Conservation (phyloP, 2,113 vertebrate genomes). For the Acrocephalus kingi region DNA sequence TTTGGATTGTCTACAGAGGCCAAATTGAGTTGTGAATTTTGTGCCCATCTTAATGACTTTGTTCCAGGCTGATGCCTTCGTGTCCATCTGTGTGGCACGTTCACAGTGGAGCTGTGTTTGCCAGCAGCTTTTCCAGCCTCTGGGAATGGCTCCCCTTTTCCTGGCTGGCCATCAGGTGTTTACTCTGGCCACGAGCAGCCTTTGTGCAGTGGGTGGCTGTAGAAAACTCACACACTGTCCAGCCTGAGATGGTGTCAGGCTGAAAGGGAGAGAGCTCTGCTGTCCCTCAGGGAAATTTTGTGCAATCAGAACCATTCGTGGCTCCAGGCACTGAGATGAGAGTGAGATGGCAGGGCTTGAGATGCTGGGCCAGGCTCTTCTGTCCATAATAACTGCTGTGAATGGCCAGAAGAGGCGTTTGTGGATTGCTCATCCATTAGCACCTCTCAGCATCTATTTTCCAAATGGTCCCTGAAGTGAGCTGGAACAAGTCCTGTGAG, state of each 20-base stretch:
- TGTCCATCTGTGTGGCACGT: background rate
- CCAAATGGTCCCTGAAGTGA: background rate
- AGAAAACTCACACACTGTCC: accelerated
- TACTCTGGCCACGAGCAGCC: background rate
- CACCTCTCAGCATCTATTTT: background rate
- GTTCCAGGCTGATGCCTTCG: background rate
- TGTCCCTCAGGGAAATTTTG: background rate
- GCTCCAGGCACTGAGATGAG: background rate
- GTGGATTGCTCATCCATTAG: background rate
- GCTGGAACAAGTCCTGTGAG: background rate
- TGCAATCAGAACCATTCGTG: background rate
- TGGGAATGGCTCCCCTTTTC: background rate
- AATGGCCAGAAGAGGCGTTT: background rate
- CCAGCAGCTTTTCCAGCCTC: background rate
- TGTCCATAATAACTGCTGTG: background rate
- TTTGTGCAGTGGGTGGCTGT: background rate
- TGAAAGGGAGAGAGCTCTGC: background rate
- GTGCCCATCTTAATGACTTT: background rate
- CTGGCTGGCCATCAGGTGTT: background rate
- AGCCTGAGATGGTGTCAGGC: background rate
- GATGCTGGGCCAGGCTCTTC: background rate
- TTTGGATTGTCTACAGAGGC: background rate
- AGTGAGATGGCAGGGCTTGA: background rate
- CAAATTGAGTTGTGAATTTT: background rate
- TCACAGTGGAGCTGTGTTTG: background rate